A percentile compares a stretch with the other conserved stretches of the same genome.
Conservation (phyloP, 2,113 vertebrate genomes). For the Burhinus oedicnemus region DNA sequence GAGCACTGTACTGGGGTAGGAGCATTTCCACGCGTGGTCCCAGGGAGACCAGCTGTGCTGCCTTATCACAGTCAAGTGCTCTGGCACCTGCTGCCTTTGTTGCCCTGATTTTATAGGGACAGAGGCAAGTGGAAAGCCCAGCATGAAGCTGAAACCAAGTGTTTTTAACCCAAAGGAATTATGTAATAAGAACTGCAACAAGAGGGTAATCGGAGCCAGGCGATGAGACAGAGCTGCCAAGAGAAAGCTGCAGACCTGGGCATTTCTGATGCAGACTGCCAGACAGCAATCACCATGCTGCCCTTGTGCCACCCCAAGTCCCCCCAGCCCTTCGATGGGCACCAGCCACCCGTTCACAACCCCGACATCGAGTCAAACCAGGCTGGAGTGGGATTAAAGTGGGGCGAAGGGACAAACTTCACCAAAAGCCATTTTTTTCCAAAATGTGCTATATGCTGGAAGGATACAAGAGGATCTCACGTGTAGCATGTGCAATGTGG, state of each 20-base stretch:
- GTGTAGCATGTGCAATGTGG: rapidly evolving
- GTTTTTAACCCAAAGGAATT: not conserved
- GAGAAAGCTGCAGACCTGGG: not conserved
- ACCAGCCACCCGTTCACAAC: not conserved
- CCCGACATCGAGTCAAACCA: rapidly evolving
- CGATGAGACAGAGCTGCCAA: not conserved
- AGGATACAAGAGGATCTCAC: not conserved
- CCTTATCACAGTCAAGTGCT: not conserved
- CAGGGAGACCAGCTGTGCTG: not conserved
- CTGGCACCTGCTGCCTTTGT: not conserved
- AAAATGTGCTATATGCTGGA: not conserved
- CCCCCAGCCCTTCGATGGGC: not conserved
- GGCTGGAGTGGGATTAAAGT: not conserved
- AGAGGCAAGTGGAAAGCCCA: not conserved
- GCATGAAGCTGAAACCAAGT: not conserved
- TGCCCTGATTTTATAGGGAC: not conserved
- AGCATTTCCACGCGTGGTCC: not conserved
- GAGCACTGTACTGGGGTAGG: rapidly evolving
- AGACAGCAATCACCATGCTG: rapidly evolving
- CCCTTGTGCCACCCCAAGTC: not conserved
- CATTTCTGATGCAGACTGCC: not conserved
- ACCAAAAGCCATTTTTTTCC: not conserved
- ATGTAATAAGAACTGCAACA: not conserved
- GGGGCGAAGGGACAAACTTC: not conserved
- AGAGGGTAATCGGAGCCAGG: not conserved